phyloP scores from a whole-genome alignment of 2,888 invertebrate genomes.

The Lissonota sp. region DNA sequence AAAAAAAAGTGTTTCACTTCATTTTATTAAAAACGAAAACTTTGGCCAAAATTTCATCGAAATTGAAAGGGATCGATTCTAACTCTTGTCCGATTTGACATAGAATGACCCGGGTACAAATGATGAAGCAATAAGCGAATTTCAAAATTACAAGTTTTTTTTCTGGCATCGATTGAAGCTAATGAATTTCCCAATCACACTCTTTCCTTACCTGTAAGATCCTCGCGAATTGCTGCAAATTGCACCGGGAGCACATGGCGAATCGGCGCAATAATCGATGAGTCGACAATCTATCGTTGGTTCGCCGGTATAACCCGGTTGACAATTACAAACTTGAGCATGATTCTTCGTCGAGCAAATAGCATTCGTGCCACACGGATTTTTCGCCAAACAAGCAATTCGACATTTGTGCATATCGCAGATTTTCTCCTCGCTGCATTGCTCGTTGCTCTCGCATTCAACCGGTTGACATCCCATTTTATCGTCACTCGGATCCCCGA shows the following conservation, averaged over 20 bases:
- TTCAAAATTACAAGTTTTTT: too few species aligned
- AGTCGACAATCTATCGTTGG: slow-evolving; percentile 89
- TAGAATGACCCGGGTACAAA: too few species aligned
- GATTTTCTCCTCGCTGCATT: slow-evolving; percentile 93
- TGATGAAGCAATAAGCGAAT: too few species aligned
- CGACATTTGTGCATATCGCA: slow-evolving; percentile 94
- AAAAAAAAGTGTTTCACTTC: too few species aligned
- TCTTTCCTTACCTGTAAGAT: slow-evolving; percentile 84
- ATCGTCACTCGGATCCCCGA: slow-evolving; percentile 90
- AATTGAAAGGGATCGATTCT: too few species aligned
- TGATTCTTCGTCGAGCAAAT: slow-evolving; percentile 94
- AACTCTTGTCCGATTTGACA: too few species aligned
- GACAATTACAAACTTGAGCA: slow-evolving; percentile 91
- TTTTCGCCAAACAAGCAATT: slow-evolving; percentile 93
- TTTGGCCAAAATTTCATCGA: too few species aligned
- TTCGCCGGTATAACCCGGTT: slow-evolving; percentile 94
- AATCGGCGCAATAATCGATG: slow-evolving; percentile 91
- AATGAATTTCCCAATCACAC: too few species aligned
- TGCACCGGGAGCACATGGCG: slow-evolving; percentile 92
- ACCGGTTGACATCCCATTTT: slow-evolving; percentile 92
- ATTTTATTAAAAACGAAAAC: too few species aligned
- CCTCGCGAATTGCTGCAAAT: slow-evolving; percentile 92
- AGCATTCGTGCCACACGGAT: slow-evolving; percentile 93
- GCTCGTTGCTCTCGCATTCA: slow-evolving; percentile 89
- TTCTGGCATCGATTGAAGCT: too few species aligned